Base-by-base conservation (phyloP, 1,140 invertebrate genomes). In the Trissolcus basalis region DNA sequence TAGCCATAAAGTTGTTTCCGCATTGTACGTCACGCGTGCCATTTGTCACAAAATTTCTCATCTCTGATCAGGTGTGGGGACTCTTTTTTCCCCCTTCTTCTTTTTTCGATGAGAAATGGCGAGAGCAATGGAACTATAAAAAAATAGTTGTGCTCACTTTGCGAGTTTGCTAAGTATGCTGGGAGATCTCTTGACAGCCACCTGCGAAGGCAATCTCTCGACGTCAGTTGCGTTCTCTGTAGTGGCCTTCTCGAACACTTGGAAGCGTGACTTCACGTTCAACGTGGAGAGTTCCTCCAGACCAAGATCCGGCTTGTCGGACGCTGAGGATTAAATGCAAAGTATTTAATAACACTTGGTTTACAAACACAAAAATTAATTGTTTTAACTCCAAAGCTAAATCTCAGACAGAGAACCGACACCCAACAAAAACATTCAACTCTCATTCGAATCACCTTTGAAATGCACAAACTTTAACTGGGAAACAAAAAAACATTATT, bases 261-360 rank as follows among this genome's bases (percentile, higher is more conserved):
- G 92, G 88, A 96, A 97, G 54, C 93, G 91, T 51, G 94, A 95
- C 83, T 95, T 95, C 1, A 97, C 94, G 85, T 96, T 95, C 47
- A 96, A 85, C 64, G 91, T 91, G 10, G 93, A 92, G 44, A 97
- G 85, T 82, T 96, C 95, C 79, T 96, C 94, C 14, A 97, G 88
- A 15, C 95, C 95, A 36, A 96, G 90, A 87, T 96, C 94, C n/a
- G 95, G 93, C 83, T 96, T 96, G 82, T 96, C 94, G 72, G 94
- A 96, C 51, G 94, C 95, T 95, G 85, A 15, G 83, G 89, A 73
- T 73, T 78, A 80, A 83, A 61, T 70, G 79, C 60, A 83, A 41
- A 70, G 13, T 70, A 48, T 76, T 68, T 68, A 68, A 65, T 70
- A 70, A 15, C 54, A 45, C 54, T 64, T 36, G 16, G 1, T 27